Evolutionary conservation across 2,113 vertebrate species (phyloP).

Genomic region (Hyperopisus bebe): DNA sequence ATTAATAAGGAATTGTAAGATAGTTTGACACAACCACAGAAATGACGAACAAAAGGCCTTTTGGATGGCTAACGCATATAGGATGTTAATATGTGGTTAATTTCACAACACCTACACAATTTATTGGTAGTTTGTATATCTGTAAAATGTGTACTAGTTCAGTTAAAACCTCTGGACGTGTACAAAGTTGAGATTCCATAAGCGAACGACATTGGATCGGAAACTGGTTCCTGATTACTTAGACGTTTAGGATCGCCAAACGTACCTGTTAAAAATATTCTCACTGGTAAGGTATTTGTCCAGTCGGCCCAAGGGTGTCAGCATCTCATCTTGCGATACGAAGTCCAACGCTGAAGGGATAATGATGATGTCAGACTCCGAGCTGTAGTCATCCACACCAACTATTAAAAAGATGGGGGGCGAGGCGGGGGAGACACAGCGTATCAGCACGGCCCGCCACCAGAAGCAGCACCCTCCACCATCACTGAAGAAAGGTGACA

Average conservation of each 20-base stretch:
- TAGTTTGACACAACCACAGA: not conserved
- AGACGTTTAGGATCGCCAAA: not conserved
- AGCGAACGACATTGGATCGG: not conserved
- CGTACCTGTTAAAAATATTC: slow-evolving; percentile 85
- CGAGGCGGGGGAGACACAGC: slow-evolving; percentile 56
- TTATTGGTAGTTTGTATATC: not conserved
- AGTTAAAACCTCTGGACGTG: not conserved
- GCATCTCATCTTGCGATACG: slow-evolving; percentile 90
- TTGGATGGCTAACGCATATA: not conserved
- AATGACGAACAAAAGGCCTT: not conserved
- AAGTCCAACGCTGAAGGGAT: slow-evolving; percentile 88
- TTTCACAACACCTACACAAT: not conserved
- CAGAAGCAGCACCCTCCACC: not conserved
- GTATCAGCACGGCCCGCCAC: slow-evolving; percentile 13
- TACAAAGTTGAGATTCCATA: not conserved
- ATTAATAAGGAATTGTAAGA: slow-evolving; percentile 35
- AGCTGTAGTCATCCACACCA: slow-evolving; percentile 88
- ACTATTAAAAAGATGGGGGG: slow-evolving; percentile 72
- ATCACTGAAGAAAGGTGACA: not conserved
- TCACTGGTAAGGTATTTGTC: slow-evolving; percentile 88
- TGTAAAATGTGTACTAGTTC: not conserved
- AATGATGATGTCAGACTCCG: slow-evolving; percentile 88
- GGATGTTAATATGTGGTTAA: not conserved
- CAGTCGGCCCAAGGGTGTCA: slow-evolving; percentile 82
- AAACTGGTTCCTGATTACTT: not conserved